Percentiles rank a stretch among this genome's conserved stretches.
phyloP scores from a whole-genome alignment of 1,140 invertebrate genomes.

The Aphelenchoides avenae region DNA sequence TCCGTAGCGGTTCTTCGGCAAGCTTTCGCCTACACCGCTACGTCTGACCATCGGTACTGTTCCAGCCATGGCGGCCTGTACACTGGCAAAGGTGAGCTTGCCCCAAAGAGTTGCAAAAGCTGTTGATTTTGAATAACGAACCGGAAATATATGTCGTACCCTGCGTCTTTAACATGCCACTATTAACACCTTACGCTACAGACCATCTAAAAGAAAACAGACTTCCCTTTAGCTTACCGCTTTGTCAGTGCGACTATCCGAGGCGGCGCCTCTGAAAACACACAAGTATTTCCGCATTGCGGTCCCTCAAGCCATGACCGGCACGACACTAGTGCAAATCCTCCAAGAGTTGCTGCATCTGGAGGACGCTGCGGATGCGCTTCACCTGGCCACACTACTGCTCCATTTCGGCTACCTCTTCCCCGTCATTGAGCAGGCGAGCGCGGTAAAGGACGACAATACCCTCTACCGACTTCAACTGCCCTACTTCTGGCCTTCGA shows the following conservation, averaged over 20 bases:
- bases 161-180: neutral
- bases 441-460: conserved; percentile 49
- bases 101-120: neutral
- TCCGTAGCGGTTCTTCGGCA: too few relatives aligned
- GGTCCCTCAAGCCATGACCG: conserved; percentile 57
- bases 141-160: neutral
- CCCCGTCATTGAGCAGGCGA: conserved; percentile 50
- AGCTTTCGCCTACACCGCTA: too few relatives aligned
- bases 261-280: conserved; percentile 47
- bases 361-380: conserved; percentile 51
- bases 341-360: conserved; percentile 45
- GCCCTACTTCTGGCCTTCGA: conserved; percentile 59
- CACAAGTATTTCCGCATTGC: conserved; percentile 59
- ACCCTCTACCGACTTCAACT: conserved; percentile 57
- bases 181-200: neutral
- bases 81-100: conserved; percentile 7
- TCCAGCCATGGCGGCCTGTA: conserved; percentile 13
- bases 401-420: conserved; percentile 58
- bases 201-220: neutral
- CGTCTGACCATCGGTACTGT: too few relatives aligned
- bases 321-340: conserved; percentile 49
- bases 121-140: conserved; percentile 45
- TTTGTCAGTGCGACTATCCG: conserved; percentile 34
- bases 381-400: conserved; percentile 55
- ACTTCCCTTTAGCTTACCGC: conserved; percentile 47